These are phyloP conservation scores for Rhyacophila evoluta DNA, from an alignment of 2,888 invertebrate genomes.

Conservation along the genomic window DNA sequence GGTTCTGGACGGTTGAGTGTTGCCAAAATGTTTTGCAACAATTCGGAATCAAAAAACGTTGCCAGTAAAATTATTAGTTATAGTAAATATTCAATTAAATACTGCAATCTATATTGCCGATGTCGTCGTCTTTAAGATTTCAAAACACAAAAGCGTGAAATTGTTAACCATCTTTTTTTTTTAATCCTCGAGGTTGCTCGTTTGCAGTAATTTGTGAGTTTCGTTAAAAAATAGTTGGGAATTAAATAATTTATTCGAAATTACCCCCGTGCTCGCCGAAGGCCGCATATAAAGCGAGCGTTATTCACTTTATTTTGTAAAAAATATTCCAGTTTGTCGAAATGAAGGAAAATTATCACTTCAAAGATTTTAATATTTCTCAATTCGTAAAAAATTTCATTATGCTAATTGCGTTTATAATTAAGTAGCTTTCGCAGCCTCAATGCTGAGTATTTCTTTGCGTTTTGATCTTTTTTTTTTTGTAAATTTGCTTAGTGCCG, in stretches of 20 bases:
- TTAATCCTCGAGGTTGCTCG: neutral
- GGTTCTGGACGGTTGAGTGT: too few relatives aligned
- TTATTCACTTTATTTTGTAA: neutral
- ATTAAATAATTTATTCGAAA: conserved; percentile 5
- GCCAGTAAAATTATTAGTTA: too few relatives aligned
- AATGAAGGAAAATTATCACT: neutral
- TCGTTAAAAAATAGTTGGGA: neutral
- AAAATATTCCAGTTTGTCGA: neutral
- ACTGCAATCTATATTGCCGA: too few relatives aligned
- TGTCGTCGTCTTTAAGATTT: too few relatives aligned
- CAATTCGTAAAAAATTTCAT: neutral
- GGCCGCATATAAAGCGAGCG: neutral
- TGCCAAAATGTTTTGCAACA: too few relatives aligned
- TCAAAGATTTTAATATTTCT: neutral
- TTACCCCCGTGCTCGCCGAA: neutral
- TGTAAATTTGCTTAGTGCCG: too few relatives aligned
- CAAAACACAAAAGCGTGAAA: too few relatives aligned
- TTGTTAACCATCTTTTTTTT: too few relatives aligned
- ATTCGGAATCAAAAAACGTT: too few relatives aligned
- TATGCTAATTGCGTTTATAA: neutral
- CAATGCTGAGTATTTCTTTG: neutral
- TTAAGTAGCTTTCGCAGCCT: neutral
- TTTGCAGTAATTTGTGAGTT: neutral
- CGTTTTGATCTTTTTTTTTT: too few relatives aligned
- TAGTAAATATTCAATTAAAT: too few relatives aligned